A percentile compares a stretch with the other conserved stretches of the same genome.
Conservation (phyloP, 2,888 invertebrate species). For the Aspidiotus destructor region DNA sequence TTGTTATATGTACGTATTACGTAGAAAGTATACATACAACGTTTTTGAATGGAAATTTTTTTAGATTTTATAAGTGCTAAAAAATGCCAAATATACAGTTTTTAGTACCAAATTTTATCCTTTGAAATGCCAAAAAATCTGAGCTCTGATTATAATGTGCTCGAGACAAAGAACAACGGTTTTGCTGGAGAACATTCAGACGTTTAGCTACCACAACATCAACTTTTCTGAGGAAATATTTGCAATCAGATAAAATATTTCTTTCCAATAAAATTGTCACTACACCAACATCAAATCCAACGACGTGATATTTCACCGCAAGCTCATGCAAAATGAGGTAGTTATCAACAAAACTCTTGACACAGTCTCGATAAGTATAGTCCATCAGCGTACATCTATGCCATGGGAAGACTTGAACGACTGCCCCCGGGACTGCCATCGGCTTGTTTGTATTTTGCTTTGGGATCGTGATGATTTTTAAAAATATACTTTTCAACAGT, state of each 20-base stretch:
- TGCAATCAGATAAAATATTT: background rate
- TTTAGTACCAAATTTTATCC: no score
- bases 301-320: background rate
- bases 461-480: background rate
- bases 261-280: background rate
- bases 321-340: constrained; percentile 1
- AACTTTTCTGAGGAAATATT: constrained; percentile 4
- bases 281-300: background rate
- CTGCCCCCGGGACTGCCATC: background rate
- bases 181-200: background rate
- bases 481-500: background rate
- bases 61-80: no score
- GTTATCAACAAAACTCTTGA: constrained; percentile 1
- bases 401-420: background rate
- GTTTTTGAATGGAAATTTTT: no score
- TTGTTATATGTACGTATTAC: no score
- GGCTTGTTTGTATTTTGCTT: constrained; percentile 2
- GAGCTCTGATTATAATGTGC: no score
- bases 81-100: no score
- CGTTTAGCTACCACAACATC: background rate
- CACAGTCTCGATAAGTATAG: background rate
- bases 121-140: no score
- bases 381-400: background rate
- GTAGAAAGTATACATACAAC: no score
- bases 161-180: background rate